phyloP scores from a whole-genome alignment of 2,113 vertebrate genomes.

The Acanthochromis polyacanthus region DNA sequence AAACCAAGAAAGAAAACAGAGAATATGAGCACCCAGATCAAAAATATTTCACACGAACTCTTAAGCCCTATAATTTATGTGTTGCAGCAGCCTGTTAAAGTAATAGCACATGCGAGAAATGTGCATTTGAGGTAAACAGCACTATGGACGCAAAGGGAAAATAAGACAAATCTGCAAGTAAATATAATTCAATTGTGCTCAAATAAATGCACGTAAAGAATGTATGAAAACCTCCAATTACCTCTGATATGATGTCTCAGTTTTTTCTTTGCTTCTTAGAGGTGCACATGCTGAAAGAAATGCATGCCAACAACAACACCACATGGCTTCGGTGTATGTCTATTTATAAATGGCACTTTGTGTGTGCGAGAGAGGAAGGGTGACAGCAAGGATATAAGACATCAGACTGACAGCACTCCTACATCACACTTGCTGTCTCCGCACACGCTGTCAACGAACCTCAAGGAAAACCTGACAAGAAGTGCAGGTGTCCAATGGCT shows the following conservation, averaged over 20 bases:
- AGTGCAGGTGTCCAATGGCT: constrained; percentile 71
- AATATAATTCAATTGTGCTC: constrained; percentile 12
- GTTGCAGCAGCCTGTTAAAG: constrained; percentile 41
- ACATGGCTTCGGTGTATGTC: constrained; percentile 13
- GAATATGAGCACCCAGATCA: constrained; percentile 18
- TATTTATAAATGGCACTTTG: constrained; percentile 63
- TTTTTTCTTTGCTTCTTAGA: constrained; percentile 13
- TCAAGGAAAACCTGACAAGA: constrained; percentile 67
- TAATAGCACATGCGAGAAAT: constrained; percentile 18
- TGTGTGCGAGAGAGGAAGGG: constrained; percentile 27
- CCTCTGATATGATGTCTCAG: constrained; percentile 24
- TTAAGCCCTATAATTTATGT: constrained; percentile 17
- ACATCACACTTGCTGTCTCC: constrained; percentile 49
- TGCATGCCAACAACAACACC: constrained; percentile 35
- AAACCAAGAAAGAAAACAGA: constrained; percentile 49
- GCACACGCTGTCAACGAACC: constrained; percentile 64
- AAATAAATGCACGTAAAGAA: neutral
- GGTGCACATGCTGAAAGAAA: constrained; percentile 15
- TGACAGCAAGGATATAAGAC: constrained; percentile 56
- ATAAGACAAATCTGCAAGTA: neutral
- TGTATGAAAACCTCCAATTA: constrained; percentile 13
- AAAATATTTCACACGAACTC: constrained; percentile 43
- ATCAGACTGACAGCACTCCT: constrained; percentile 67
- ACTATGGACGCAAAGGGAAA: neutral
- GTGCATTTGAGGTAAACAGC: constrained; percentile 4